phyloP scores from a whole-genome alignment of 92 coral and sea anemone genomes.

The Parazoanthus swiftii region DNA sequence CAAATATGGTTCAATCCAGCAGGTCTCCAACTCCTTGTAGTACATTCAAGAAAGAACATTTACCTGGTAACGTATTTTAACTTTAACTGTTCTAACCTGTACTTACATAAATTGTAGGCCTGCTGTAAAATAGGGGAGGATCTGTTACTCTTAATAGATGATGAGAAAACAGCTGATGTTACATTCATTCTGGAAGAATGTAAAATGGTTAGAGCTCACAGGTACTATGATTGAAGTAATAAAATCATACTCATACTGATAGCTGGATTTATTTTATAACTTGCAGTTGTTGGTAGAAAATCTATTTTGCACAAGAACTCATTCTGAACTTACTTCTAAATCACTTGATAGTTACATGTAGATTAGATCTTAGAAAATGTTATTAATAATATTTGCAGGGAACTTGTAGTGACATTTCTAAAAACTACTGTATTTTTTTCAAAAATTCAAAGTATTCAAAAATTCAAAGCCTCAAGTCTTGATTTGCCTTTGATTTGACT shows the following conservation, averaged over 20 bases:
- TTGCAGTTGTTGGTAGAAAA: neutral
- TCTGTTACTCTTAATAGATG: constrained; percentile 50
- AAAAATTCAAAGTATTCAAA: no score
- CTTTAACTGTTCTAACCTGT: neutral
- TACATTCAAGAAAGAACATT: neutral
- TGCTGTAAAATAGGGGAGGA: constrained; percentile 74
- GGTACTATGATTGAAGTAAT: constrained; percentile 37
- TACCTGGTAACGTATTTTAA: neutral
- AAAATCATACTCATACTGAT: no score
- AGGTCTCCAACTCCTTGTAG: neutral
- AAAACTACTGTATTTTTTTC: no score
- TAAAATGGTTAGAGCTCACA: constrained; percentile 68
- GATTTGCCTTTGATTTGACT: no score
- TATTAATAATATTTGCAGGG: neutral
- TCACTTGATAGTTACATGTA: no score
- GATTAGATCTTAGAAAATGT: no score
- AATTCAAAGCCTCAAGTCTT: no score
- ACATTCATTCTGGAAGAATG: constrained; percentile 52
- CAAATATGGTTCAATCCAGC: no score
- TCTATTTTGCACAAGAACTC: no score
- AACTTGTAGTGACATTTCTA: no score
- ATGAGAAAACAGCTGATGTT: constrained; percentile 57
- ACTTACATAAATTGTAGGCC: constrained; percentile 24
- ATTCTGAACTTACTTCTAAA: no score
- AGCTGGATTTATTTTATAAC: no score